phyloP scores from a whole-genome alignment of 2,888 invertebrate genomes.

The Synergus gifuensis region DNA sequence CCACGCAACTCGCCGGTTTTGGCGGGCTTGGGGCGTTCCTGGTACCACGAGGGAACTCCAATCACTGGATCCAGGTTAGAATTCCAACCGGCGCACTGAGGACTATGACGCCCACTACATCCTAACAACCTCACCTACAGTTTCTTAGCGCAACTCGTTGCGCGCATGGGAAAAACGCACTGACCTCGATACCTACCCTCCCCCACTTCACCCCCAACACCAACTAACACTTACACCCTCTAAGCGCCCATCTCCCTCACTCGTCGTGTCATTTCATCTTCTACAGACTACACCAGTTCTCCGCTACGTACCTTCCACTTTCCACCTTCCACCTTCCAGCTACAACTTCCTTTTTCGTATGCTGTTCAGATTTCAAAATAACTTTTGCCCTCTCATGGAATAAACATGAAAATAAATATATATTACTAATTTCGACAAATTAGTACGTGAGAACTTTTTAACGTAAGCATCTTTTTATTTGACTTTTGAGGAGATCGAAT shows the following conservation, averaged over 20 bases:
- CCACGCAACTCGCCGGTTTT: constrained; percentile 73
- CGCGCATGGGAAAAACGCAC: constrained; percentile 76
- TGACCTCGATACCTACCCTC: constrained; percentile 73
- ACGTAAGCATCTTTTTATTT: too few species aligned
- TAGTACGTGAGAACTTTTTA: too few species aligned
- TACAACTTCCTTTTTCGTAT: constrained; percentile 41
- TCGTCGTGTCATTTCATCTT: constrained; percentile 45
- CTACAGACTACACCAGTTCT: neutral
- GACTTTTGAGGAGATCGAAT: too few species aligned
- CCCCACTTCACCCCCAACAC: constrained; percentile 43
- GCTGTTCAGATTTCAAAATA: constrained; percentile 34
- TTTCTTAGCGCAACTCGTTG: constrained; percentile 67
- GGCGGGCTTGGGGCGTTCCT: constrained; percentile 75
- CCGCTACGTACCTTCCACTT: constrained; percentile 4
- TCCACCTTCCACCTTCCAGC: constrained; percentile 2
- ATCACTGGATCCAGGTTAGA: constrained; percentile 73
- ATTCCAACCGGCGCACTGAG: constrained; percentile 72
- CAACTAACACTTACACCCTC: constrained; percentile 29
- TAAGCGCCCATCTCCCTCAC: constrained; percentile 41
- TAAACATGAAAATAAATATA: neutral
- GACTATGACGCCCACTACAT: constrained; percentile 73
- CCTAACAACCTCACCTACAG: constrained; percentile 65
- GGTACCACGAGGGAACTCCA: constrained; percentile 72
- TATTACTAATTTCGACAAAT: neutral
- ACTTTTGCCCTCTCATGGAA: constrained; percentile 4